Evolutionary conservation across 2,888 invertebrate species (phyloP), one percentile per base, ranked within the genome.

Genomic region (Hydrotaea diabolus): DNA sequence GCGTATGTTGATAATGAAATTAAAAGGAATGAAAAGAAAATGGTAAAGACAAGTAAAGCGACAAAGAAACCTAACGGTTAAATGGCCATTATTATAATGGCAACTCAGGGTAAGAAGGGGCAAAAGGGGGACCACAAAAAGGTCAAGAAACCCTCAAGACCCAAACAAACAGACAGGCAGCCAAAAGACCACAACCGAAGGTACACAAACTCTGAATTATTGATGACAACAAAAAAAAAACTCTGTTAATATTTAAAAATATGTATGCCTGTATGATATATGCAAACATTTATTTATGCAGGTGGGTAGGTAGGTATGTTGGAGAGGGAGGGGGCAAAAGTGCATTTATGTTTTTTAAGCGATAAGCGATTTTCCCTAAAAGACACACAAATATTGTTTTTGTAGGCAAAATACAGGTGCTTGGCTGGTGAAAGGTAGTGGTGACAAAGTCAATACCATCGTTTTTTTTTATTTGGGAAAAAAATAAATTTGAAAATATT

Each of bases 81-180:
- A 66, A 43, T 66, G 66, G 36, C 39, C 66, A 66, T 66, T 66
- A 66, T 66, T 19, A 66, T 66, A 11, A 43, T 66, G 66, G 66
- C 43, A 66, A 43, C 19, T 43, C 39, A 1, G 9, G 1, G 43
- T 9, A n/a, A 2, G 59, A 59, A 2, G 1, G 4, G 39, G 19
- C n/a, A 26, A 26, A 8, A 9, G 39, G 39, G 19, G 43, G n/a
- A n/a, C 2, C 1, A 39, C 11, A 1, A 66, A 43, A 66, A 66
- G 66, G 66, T 66, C 66, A 66, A 66, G n/a, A 66, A 66, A 17
- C 66, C 66, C 43, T 21, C 36, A 64, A 39, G 19, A 57, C 36
- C 36, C 31, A 31, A n/a, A 64, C 4, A 57, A 57, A 21, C 21
- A 7, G 23, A 21, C n/a, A 17, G 9, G 8, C 9, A 21, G 7